These are phyloP conservation scores for Diplolepis rosae DNA, from an alignment of 2,888 invertebrate species.

Conservation along the genomic window DNA sequence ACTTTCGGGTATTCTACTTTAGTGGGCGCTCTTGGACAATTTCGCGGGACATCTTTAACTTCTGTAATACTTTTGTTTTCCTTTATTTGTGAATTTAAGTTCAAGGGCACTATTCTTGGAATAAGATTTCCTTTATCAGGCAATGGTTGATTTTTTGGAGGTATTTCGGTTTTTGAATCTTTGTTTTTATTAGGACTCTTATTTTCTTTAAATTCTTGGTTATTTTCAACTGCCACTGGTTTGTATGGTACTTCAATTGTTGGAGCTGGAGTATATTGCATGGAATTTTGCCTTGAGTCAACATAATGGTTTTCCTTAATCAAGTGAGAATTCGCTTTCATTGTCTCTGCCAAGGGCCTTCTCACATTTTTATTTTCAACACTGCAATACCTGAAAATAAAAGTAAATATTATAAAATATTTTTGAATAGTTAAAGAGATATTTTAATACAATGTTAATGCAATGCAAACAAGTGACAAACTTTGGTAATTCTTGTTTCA, in stretches of 20 bases:
- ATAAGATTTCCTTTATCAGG: not conserved
- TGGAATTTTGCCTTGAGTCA: constrained; percentile 32
- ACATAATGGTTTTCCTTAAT: constrained; percentile 15
- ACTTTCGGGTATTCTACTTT: constrained; percentile 32
- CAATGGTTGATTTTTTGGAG: not conserved
- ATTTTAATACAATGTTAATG: constrained; percentile 6
- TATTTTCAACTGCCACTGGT: not conserved
- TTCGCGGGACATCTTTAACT: not conserved
- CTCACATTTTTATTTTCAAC: constrained; percentile 52
- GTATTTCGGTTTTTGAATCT: not conserved
- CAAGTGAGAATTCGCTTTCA: constrained; percentile 16
- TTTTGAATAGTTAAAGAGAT: constrained; percentile 27
- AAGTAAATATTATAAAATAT: constrained; percentile 5
- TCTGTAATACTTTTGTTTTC: constrained; percentile 17
- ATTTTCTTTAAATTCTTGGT: constrained; percentile 55
- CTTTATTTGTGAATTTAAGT: not conserved
- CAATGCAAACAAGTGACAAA: constrained; percentile 31
- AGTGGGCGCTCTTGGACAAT: constrained; percentile 4
- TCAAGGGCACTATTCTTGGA: not conserved
- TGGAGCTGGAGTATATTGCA: constrained; percentile 43
- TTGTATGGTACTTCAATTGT: constrained; percentile 43
- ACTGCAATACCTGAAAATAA: constrained; percentile 51
- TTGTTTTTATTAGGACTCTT: constrained; percentile 44
- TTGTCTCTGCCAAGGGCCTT: constrained; percentile 62
- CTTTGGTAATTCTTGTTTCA: constrained; percentile 54